Conservation (phyloP, 2,113 vertebrate genomes). For the Cyprinodon tularosa region DNA sequence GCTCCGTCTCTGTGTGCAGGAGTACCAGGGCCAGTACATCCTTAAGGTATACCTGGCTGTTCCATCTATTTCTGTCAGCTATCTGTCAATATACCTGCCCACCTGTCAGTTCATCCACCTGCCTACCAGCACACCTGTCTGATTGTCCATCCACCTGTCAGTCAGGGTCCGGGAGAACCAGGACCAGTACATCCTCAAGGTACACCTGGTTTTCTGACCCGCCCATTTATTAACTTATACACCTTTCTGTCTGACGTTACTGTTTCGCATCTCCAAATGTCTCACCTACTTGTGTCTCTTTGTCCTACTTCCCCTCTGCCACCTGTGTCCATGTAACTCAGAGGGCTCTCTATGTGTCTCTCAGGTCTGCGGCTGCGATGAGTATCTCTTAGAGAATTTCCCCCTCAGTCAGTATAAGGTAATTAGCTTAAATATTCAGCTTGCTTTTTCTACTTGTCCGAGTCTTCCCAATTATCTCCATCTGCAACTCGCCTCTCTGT, state of each 20-base stretch:
- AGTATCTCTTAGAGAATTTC: conserved; percentile 83
- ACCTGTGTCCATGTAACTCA: neutral
- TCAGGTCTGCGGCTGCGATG: conserved; percentile 85
- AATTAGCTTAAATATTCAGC: conserved; percentile 1
- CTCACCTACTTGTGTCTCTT: neutral
- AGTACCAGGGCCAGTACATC: conserved; percentile 85
- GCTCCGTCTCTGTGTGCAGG: conserved; percentile 83
- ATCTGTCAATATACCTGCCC: neutral
- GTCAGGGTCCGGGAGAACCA: neutral
- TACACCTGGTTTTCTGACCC: neutral
- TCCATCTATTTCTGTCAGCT: neutral
- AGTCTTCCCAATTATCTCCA: neutral
- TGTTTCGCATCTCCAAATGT: neutral
- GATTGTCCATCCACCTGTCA: neutral
- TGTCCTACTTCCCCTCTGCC: neutral
- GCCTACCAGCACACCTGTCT: neutral
- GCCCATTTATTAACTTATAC: neutral
- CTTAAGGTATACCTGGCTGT: conserved; percentile 54
- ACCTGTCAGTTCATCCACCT: conserved; percentile 2
- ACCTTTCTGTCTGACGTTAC: neutral
- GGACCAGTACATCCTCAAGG: neutral
- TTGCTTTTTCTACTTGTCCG: neutral
- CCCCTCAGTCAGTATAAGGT: conserved; percentile 86
- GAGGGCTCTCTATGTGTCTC: neutral
- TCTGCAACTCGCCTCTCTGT: neutral